Evolutionary conservation across 2,888 invertebrate species (phyloP).

Genomic region (Sphinx pinastri): DNA sequence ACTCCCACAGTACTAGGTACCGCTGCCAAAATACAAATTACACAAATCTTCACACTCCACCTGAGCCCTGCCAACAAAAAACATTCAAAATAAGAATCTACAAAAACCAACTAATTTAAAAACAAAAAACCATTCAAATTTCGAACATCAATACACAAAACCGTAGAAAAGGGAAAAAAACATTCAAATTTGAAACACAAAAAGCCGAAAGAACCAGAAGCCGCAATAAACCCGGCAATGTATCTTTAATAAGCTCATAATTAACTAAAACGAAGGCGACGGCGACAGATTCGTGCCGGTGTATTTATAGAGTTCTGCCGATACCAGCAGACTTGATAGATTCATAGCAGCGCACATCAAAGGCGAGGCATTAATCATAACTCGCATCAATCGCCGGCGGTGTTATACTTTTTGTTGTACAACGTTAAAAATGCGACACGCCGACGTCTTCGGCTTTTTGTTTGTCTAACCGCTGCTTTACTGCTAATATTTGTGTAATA

Average conservation of each 20-base stretch:
- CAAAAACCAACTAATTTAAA: not conserved
- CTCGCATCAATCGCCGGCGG: slow-evolving; percentile 82
- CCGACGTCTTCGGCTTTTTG: slow-evolving; percentile 18
- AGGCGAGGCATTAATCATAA: slow-evolving; percentile 82
- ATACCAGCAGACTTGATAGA: slow-evolving; percentile 82
- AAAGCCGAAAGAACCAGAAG: slow-evolving; percentile 26
- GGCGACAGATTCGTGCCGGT: slow-evolving; percentile 70
- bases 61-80: not conserved
- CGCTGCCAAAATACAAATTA: slow-evolving; percentile 1
- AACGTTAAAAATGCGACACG: slow-evolving; percentile 82
- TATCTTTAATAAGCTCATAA: slow-evolving; percentile 77
- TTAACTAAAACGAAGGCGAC: slow-evolving; percentile 76
- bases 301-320: slow-evolving; percentile 78
- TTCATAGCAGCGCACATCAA: slow-evolving; percentile 83
- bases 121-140: slow-evolving; percentile 1
- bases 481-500: not conserved
- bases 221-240: slow-evolving; percentile 48
- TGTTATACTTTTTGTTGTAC: slow-evolving; percentile 82
- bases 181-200: not conserved
- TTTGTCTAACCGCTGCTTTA: not conserved
- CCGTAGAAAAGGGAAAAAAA: not conserved
- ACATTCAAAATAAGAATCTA: not conserved
- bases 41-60: not conserved
- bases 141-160: slow-evolving; percentile 4
- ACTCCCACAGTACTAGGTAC: not conserved